Base-by-base conservation (phyloP, 2,888 invertebrate species). In the Hesperia comma region DNA sequence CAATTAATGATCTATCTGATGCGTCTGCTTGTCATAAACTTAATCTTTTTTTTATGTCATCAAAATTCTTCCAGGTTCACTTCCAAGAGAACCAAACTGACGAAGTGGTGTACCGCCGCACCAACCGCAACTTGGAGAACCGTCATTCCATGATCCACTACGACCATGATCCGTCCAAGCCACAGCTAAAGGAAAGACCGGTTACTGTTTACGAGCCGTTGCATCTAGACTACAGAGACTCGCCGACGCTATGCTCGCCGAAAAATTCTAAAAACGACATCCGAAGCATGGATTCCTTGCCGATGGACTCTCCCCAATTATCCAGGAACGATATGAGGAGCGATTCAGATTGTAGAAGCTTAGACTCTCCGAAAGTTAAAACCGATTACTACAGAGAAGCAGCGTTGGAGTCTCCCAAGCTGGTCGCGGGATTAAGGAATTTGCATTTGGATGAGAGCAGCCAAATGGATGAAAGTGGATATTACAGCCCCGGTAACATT, bases 121-220 rank as follows among this genome's bases (percentile, higher is more conserved):
- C 86, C 1, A 88, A 85, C 69, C 85, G 92, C 14, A 90, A 90
- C 75, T 57, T 81, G 0, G 92, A 91, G 63, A 91, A 92, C 76
- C 87, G 92, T 0, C 92, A 92, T 74, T 92, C 92, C n/a, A 92
- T 92, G 92, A 92, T 92, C 69, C 92, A 92, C 43, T 92, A 91
- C 74, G 92, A 92, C 75, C 92, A 92, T 68, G 90, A 92, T 53
- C 71, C 84, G 0, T 76, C 85, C 7, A 91, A 90, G 63, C 90
- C 92, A 0, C 84, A 85, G 63, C 79, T 92, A 0, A 91, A 87
- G 76, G 92, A 92, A 73, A 79, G 92, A 0, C 92, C 92, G 0
- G 79, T 86, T 1, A 92, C 92, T 0, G 92, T 92, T 2, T 92
- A 92, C 69, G 92, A 92, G 69, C 92, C 92, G 0, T 67, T 92